phyloP scores from a whole-genome alignment of 2,113 vertebrate species.

The Bubo blakistoni region DNA sequence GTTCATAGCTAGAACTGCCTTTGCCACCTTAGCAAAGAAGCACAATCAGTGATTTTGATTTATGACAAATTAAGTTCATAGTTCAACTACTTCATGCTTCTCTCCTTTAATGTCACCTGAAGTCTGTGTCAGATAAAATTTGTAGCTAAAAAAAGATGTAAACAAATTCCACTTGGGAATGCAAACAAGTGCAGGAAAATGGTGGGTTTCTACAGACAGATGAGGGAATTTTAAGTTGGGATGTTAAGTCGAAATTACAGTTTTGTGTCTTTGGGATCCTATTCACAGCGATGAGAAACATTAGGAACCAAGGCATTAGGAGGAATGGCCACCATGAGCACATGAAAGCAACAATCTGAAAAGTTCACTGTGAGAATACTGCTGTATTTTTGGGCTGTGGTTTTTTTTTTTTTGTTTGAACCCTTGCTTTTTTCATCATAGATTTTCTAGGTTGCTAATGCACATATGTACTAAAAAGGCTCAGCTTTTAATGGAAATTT shows the following conservation, averaged over 20 bases:
- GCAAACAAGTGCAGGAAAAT: neutral
- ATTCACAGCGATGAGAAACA: neutral
- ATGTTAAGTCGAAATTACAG: neutral
- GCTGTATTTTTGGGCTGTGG: neutral
- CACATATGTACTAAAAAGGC: neutral
- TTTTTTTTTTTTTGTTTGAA: neutral
- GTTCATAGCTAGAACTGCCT: neutral
- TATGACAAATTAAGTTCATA: neutral
- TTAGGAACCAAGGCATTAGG: neutral
- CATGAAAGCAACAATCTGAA: neutral
- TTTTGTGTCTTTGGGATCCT: neutral
- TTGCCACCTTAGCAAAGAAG: neutral
- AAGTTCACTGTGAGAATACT: neutral
- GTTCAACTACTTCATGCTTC: neutral
- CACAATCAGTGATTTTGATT: neutral
- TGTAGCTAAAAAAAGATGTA: neutral
- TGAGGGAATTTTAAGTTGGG: neutral
- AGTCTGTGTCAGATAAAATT: neutral
- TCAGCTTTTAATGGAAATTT: neutral
- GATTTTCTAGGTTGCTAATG: neutral
- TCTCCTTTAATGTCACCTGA: neutral
- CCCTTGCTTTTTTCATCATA: neutral
- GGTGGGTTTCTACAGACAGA: neutral
- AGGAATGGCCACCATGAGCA: neutral
- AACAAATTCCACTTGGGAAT: neutral